These are phyloP conservation scores for Callyntrura guangdongensis DNA, from an alignment of 2,888 invertebrate genomes.

Conservation along the genomic window DNA sequence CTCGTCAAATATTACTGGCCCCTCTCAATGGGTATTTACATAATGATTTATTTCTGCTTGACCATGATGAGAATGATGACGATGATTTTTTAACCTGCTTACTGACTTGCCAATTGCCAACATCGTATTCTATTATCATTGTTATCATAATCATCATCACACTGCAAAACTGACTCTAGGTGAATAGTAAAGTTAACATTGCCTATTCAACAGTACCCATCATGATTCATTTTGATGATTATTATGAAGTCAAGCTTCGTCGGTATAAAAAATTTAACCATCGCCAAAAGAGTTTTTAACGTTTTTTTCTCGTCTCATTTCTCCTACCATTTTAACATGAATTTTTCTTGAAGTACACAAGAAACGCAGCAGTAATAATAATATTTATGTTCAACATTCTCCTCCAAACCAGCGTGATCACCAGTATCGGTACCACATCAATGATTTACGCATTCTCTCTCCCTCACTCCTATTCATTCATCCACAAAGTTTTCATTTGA, in stretches of 20 bases:
- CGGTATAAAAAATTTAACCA: not conserved
- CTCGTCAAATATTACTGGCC: too few relatives aligned
- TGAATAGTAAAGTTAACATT: not conserved
- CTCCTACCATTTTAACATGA: not conserved
- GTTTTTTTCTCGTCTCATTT: not conserved
- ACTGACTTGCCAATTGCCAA: not conserved
- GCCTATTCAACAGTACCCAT: not conserved
- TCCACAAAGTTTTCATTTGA: slow-evolving; percentile 28
- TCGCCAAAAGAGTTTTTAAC: not conserved
- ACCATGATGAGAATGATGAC: not conserved
- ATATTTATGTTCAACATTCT: not conserved
- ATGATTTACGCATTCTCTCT: slow-evolving; percentile 44
- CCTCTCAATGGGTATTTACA: not conserved
- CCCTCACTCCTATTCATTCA: slow-evolving; percentile 30
- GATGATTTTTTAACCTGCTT: not conserved
- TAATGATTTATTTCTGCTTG: not conserved
- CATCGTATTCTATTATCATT: slow-evolving; percentile 5
- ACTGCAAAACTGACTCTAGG: not conserved
- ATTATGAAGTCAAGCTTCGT: slow-evolving; percentile 5
- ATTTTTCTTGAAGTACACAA: slow-evolving; percentile 2
- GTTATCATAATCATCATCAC: not conserved
- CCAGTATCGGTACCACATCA: slow-evolving; percentile 24
- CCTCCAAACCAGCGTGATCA: not conserved
- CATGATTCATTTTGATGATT: not conserved
- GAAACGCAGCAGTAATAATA: not conserved